Evolutionary conservation across 1,140 invertebrate species (phyloP).

Genomic region (Protaetia brevitarsis): DNA sequence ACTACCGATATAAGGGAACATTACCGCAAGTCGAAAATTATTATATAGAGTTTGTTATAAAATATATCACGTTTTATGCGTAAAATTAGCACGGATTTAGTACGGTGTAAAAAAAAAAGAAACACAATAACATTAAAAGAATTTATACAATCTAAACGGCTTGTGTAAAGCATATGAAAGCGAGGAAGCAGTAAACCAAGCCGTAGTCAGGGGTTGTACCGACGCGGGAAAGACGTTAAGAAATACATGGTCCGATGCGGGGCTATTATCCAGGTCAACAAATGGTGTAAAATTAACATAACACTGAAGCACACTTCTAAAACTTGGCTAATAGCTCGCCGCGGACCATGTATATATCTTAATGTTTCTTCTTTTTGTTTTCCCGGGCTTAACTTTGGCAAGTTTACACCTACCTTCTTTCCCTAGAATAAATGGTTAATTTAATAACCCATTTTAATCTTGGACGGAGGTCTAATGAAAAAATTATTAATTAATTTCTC

Average conservation of each 20-base stretch:
- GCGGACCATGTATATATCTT: conserved; percentile 8
- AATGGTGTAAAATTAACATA: conserved; percentile 16
- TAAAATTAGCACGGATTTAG: no score
- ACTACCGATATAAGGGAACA: no score
- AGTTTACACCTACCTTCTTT: background rate
- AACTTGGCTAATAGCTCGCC: conserved; percentile 11
- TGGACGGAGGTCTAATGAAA: background rate
- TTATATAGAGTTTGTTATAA: no score
- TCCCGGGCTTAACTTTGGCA: background rate
- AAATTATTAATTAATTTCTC: conserved; percentile 14
- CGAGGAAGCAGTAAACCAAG: conserved; percentile 5
- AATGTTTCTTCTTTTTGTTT: conserved; percentile 16
- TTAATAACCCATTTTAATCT: background rate
- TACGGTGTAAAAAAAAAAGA: no score
- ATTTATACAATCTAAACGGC: background rate
- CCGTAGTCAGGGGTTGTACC: background rate
- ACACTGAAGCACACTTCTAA: conserved; percentile 11
- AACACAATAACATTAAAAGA: no score
- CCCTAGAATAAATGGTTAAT: background rate
- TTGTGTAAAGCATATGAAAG: background rate
- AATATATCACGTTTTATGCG: no score
- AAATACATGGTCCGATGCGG: background rate
- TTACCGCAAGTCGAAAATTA: no score
- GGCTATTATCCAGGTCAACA: conserved; percentile 12
- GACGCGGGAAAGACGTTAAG: background rate